Evolutionary conservation across 2,888 invertebrate species (phyloP).

Genomic region (Habroteleia sp.): DNA sequence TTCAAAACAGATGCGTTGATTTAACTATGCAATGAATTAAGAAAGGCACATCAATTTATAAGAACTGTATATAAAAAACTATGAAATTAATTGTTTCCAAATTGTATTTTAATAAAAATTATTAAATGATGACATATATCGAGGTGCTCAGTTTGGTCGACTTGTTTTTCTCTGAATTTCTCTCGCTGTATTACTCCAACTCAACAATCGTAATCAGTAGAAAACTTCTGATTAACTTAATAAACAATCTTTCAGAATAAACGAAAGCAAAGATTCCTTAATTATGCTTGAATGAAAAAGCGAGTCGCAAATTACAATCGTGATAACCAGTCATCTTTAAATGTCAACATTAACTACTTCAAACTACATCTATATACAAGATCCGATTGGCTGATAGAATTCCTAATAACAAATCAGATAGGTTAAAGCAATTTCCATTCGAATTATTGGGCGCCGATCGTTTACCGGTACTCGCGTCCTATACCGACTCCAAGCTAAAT

Average conservation of each 20-base stretch:
- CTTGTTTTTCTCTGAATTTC: too few species aligned
- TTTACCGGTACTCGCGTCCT: constrained; percentile 59
- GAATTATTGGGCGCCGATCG: constrained; percentile 61
- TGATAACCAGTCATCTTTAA: constrained; percentile 48
- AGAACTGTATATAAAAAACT: too few species aligned
- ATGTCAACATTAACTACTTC: constrained; percentile 60
- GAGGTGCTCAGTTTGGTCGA: too few species aligned
- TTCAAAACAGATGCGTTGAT: too few species aligned
- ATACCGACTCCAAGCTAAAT: constrained; percentile 44
- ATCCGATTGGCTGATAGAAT: constrained; percentile 63
- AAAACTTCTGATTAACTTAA: constrained; percentile 24
- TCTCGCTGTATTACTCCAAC: too few species aligned
- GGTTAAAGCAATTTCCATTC: constrained; percentile 61
- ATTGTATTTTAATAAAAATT: too few species aligned
- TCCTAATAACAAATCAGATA: constrained; percentile 62
- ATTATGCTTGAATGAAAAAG: constrained; percentile 44
- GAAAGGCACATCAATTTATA: too few species aligned
- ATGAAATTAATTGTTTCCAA: too few species aligned
- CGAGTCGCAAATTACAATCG: constrained; percentile 51
- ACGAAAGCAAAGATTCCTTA: constrained; percentile 40
- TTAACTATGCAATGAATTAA: too few species aligned
- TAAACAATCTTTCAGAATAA: constrained; percentile 27
- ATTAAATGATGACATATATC: too few species aligned
- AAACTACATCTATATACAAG: constrained; percentile 53
- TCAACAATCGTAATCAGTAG: constrained; percentile 12